Percentiles rank a stretch among this genome's conserved stretches.
Conservation (phyloP, 2,797 vertebrate genomes). For the Sebastes variabilis region DNA sequence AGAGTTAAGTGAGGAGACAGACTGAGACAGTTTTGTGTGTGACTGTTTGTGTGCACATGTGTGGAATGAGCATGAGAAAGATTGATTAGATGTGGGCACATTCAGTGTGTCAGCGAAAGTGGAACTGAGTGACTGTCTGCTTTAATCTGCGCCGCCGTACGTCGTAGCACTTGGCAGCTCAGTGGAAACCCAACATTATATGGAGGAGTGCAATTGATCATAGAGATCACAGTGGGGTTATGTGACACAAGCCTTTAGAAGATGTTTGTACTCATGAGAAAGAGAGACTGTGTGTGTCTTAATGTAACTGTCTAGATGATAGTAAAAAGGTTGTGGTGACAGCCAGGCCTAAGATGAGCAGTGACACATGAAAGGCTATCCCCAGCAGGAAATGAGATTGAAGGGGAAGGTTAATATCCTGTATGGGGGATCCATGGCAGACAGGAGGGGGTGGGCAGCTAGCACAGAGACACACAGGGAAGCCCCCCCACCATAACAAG, state of each 20-base stretch:
- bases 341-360: constrained; percentile 60
- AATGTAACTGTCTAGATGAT: constrained; percentile 18
- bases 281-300: constrained; percentile 31
- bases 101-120: constrained; percentile 51
- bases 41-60: constrained; percentile 23
- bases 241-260: constrained; percentile 20
- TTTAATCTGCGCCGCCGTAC: constrained; percentile 57
- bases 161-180: constrained; percentile 17
- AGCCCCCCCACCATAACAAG: constrained; percentile 63
- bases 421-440: constrained; percentile 46
- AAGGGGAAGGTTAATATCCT: constrained; percentile 80
- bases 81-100: constrained; percentile 57
- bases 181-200: constrained; percentile 26
- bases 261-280: constrained; percentile 12
- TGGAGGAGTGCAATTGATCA: constrained; percentile 39
- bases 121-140: constrained; percentile 53
- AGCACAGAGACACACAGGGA: constrained; percentile 37
- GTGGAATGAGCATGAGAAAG: constrained; percentile 25
- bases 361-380: constrained; percentile 77
- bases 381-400: constrained; percentile 79
- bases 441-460: constrained; percentile 23
- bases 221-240: constrained; percentile 16
- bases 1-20: constrained; percentile 26
- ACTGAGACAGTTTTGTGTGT: constrained; percentile 14
- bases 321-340: constrained; percentile 73